Percentiles rank a stretch among this genome's conserved stretches.
Evolutionary conservation across 1,140 invertebrate genomes (phyloP).

Genomic region (Drosophila lini): DNA sequence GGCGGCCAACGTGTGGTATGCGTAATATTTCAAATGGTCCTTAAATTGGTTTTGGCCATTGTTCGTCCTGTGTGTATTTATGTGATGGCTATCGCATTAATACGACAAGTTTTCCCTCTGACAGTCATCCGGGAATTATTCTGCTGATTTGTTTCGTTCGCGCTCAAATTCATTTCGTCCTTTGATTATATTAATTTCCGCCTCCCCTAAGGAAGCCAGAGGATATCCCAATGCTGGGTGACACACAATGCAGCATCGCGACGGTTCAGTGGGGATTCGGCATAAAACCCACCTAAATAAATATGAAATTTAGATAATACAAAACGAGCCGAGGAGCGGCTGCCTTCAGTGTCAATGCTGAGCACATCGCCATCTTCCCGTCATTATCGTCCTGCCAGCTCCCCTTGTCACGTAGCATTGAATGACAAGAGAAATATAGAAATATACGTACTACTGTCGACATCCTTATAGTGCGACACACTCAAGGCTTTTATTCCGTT

Average conservation of each 20-base stretch:
- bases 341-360: slow-evolving; percentile 23
- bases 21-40: slow-evolving; percentile 53
- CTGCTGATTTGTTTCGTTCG: slow-evolving; percentile 33
- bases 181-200: slow-evolving; percentile 32
- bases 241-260: slow-evolving; percentile 7
- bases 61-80: slow-evolving; percentile 46
- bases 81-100: slow-evolving; percentile 51
- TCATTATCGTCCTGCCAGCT: slow-evolving; percentile 15
- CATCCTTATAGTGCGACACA: slow-evolving; percentile 27
- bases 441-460: slow-evolving; percentile 54
- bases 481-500: slow-evolving; percentile 59
- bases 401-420: slow-evolving; percentile 47
- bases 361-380: slow-evolving; percentile 23
- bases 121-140: slow-evolving; percentile 29
- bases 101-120: slow-evolving; percentile 40
- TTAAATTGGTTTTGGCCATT: slow-evolving; percentile 43
- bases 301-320: slow-evolving; percentile 50
- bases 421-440: slow-evolving; percentile 61
- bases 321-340: slow-evolving; percentile 17
- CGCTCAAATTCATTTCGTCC: slow-evolving; percentile 24
- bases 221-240: background rate
- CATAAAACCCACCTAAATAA: slow-evolving; percentile 29
- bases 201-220: background rate
- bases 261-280: background rate
- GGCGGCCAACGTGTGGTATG: slow-evolving; percentile 56